These are phyloP conservation scores for Pyrrhosoma nymphula DNA, from an alignment of 2,888 invertebrate species.

Conservation along the genomic window DNA sequence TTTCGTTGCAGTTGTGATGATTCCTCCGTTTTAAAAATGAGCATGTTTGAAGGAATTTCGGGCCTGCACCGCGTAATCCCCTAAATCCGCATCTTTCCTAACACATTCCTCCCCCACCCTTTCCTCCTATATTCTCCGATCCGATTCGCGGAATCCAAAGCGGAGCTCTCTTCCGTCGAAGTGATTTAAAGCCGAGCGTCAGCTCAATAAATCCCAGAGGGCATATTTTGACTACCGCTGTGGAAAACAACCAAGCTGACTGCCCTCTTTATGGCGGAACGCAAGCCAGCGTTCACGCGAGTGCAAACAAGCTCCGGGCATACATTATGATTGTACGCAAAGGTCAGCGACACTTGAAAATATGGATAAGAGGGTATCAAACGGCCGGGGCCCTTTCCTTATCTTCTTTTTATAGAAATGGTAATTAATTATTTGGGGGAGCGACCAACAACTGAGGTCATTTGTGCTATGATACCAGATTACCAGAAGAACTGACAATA, in stretches of 20 bases:
- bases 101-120: not conserved
- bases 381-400: not conserved
- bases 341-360: not conserved
- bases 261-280: not conserved
- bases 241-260: not conserved
- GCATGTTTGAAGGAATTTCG: too few species aligned
- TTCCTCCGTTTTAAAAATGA: too few species aligned
- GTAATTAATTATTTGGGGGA: too few species aligned
- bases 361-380: not conserved
- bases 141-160: not conserved
- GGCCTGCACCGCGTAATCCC: too few species aligned
- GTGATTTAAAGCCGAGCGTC: slow-evolving; percentile 33
- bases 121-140: not conserved
- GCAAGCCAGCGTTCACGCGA: not conserved
- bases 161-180: not conserved
- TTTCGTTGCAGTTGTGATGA: too few species aligned
- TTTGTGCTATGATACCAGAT: too few species aligned
- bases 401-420: too few species aligned
- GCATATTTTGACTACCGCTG: slow-evolving; percentile 23
- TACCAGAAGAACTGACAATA: too few species aligned
- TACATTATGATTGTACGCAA: not conserved
- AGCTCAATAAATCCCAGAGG: slow-evolving; percentile 11
- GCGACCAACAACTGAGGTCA: too few species aligned
- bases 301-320: not conserved
- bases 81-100: not conserved